A percentile compares a stretch with the other conserved stretches of the same genome.
phyloP scores from a whole-genome alignment of 1,140 invertebrate species.

The Caenorhabditis elegans region DNA sequence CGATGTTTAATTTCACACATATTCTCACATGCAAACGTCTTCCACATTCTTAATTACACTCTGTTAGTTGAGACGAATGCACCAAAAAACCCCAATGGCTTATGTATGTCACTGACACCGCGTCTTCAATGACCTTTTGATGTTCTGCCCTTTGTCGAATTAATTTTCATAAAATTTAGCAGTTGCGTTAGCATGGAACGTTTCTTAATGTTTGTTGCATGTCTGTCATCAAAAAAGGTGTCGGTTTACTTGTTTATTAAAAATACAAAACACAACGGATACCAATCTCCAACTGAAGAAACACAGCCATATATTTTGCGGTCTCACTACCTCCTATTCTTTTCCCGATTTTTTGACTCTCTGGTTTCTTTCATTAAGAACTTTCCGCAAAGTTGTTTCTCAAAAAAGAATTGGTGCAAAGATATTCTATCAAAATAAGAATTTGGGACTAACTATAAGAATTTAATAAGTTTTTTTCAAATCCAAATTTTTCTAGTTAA shows the following conservation, averaged over 20 bases:
- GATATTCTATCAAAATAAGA: too few species aligned
- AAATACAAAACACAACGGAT: too few species aligned
- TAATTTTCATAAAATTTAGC: too few species aligned
- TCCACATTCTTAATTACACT: not conserved
- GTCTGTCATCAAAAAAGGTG: not conserved
- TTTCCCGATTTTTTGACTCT: not conserved
- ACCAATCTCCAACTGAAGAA: not conserved
- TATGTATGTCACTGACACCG: not conserved
- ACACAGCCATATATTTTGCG: not conserved
- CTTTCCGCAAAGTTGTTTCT: too few species aligned
- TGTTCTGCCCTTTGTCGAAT: too few species aligned
- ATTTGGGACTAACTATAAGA: too few species aligned
- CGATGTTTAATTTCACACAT: not conserved
- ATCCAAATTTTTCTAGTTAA: too few species aligned
- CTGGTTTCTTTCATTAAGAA: too few species aligned
- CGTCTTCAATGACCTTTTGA: not conserved
- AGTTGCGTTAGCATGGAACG: too few species aligned
- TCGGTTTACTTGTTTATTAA: not conserved
- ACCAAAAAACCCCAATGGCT: not conserved
- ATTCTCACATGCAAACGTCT: too few species aligned
- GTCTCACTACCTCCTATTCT: not conserved
- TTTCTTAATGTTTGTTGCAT: not conserved
- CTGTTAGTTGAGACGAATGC: not conserved
- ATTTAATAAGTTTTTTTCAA: too few species aligned
- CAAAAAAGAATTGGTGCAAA: too few species aligned